phyloP scores from a whole-genome alignment of 2,888 invertebrate species.

The Hydrotaea diabolus region DNA sequence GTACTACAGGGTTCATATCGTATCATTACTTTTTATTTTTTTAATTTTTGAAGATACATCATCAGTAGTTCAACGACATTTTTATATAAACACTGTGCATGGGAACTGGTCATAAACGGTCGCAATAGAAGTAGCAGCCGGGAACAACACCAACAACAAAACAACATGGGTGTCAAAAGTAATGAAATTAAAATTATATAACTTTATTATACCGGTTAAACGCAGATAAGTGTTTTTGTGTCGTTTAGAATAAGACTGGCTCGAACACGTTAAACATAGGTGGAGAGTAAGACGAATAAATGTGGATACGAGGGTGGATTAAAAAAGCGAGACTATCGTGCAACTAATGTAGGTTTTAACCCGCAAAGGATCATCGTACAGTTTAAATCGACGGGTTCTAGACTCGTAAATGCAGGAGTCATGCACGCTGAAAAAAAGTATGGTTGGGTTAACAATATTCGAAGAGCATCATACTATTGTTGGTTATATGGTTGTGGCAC shows the following conservation, averaged over 20 bases:
- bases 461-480: too few species aligned
- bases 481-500: too few species aligned
- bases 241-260: neutral
- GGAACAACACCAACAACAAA: neutral
- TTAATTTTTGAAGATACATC: constrained; percentile 5
- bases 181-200: constrained; percentile 55
- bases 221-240: neutral
- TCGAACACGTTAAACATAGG: neutral
- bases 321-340: too few species aligned
- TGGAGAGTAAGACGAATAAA: too few species aligned
- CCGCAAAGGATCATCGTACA: too few species aligned
- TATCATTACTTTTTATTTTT: neutral
- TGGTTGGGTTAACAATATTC: too few species aligned
- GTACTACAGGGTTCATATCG: neutral
- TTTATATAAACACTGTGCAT: constrained; percentile 37
- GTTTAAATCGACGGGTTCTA: too few species aligned
- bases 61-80: constrained; percentile 62
- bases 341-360: too few species aligned
- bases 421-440: too few species aligned
- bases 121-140: neutral
- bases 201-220: constrained; percentile 48
- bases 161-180: constrained; percentile 58
- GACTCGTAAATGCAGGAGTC: too few species aligned
- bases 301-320: too few species aligned
- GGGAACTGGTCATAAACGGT: constrained; percentile 48